phyloP scores from a whole-genome alignment of 2,113 vertebrate species.

The Ia io region DNA sequence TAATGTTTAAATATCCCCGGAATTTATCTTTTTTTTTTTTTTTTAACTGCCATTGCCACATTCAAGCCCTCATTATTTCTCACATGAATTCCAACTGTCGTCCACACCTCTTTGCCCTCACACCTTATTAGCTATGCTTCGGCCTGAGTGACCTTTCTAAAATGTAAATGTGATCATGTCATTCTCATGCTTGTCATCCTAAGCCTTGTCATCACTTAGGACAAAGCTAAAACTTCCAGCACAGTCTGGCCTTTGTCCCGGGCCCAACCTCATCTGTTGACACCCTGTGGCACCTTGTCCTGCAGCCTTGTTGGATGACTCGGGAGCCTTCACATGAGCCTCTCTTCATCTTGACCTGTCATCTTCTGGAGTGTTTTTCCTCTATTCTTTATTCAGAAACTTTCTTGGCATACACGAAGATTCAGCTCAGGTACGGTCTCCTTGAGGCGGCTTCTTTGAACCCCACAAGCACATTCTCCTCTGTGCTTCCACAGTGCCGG shows the following conservation, averaged over 20 bases:
- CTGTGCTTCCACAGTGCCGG: neutral
- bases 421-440: neutral
- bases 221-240: neutral
- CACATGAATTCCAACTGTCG: neutral
- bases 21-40: neutral
- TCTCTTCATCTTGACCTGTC: neutral
- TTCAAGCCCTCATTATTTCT: neutral
- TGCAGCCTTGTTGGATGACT: neutral
- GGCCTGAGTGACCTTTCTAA: neutral
- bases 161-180: neutral
- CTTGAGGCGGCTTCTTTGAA: neutral
- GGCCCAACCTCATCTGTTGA: neutral
- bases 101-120: neutral
- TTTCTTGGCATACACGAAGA: neutral
- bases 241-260: neutral
- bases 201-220: neutral
- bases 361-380: neutral
- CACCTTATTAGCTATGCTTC: neutral
- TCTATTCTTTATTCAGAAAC: constrained; percentile 31
- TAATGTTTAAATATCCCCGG: neutral
- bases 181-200: neutral
- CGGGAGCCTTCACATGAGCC: neutral
- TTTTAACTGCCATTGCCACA: neutral
- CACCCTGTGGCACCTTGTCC: neutral
- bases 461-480: neutral